Base-by-base conservation (phyloP, 2,113 vertebrate species). In the Strix aluco region DNA sequence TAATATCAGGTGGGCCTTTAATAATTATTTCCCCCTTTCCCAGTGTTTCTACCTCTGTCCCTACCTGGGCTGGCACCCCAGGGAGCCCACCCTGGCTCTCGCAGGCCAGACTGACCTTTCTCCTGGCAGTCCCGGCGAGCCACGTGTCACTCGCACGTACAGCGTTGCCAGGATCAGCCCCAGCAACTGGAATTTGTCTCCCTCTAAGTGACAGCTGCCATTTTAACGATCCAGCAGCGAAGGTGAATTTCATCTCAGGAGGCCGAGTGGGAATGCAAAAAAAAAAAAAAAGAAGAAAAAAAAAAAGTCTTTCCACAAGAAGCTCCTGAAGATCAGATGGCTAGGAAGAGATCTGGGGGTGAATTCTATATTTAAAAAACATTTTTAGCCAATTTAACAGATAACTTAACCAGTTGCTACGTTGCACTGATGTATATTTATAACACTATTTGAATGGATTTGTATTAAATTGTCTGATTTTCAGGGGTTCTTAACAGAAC, bases 181-280 rank as follows among this genome's bases (percentile, higher is more conserved):
- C 86, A 57, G 94, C 75, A 61, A 92, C 59, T 55, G 80, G 91
- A 90, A 93, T 78, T 93, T 66, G 55, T 92, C 82, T 92, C 84
- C 89, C 77, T 85, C 75, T 94, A 86, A 96, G 91, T 96, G 94
- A 92, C 97, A 93, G 83, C 85, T 95, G 91, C 85, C 84, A 85
- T 94, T 96, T 95, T 88, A 90, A 92, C 89, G 88, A 91, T 92
- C 81, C 81, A 69, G 66, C 61, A 87, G 51, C 4, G 18, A 93
- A 88, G 94, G 94, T 91, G 65, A 90, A 92, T 91, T 87, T 82
- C 90, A 86, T 94, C 70, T 92, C 40, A 6, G 72, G 69, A 97
- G 84, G 86, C 86, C 94, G 65, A 94, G 34, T 2, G 8, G 21
- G 80, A 94, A 75, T 36, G 55, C 4, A 75, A 75, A 88, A 81